Base-by-base conservation (phyloP, 1,140 invertebrate species). In the Lasioglossum albipes region DNA sequence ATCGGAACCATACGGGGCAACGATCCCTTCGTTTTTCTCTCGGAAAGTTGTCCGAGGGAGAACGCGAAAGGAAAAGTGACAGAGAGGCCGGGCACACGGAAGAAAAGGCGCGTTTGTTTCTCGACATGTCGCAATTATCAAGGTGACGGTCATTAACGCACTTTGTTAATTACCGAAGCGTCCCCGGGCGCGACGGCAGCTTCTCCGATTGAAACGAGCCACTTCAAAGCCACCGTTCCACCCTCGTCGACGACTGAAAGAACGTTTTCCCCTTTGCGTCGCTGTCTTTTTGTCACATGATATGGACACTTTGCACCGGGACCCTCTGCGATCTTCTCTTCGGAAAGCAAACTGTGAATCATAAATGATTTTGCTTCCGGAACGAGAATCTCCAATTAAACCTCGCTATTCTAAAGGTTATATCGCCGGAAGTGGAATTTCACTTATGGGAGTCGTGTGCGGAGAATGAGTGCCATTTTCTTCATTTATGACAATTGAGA, bases 111-210 rank as follows among this genome's bases (percentile, higher is more conserved):
- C 36, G 74, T 41, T 36, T n/a, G 42, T 62, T 10, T 52, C 3
- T 7, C 18, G 49, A 49, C 31, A 10, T 77, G 36, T 42, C 36
- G 36, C 64, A 68, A 77, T 82, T 72, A 77, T 54, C 59, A 42
- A 57, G n/a, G 73, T 68, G n/a, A 20, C 66, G 45, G 59, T 57
- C 76, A 45, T 77, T 75, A 78, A 80, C 73, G 70, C 78, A 41
- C 74, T 67, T 83, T 68, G 79, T 83, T 81, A 81, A 84, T 69
- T 78, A 73, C 66, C 36, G 66, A 75, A 45, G 18, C 64, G 36
- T n/a, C 7, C 20, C 41, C 41, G 10, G 36, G 5, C 36, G 36
- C 36, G 36, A 69, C 45, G 67, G 20, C 22, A 45, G 67, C 12
- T n/a, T 49, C 45, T 18, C 27, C 42, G 18, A 64, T 75, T 65